Base-by-base conservation (phyloP, 2,797 vertebrate species). In the Typhlichthys eigenmanni region DNA sequence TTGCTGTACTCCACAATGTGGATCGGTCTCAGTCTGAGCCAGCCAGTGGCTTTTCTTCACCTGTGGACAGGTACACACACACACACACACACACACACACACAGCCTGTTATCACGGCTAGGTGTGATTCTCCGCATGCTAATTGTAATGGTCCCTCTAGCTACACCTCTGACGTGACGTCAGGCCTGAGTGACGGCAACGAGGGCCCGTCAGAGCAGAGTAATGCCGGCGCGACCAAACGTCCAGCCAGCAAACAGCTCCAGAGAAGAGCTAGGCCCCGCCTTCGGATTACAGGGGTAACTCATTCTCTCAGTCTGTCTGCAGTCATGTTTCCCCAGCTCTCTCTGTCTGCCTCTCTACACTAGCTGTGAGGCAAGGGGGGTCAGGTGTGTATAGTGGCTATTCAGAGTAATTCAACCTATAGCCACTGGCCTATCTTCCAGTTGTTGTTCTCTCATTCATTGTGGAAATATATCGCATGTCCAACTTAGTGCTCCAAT, bases 281-380 rank as follows among this genome's bases (percentile, higher is more conserved):
- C 47, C 90, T 95, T n/a, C 90, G 93, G 32, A 92, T 95, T 72
- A 94, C 91, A 47, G 93, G 91, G 2, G 95, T 95, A 88, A 77
- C 34, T 38, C 5, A 38, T 38, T 38, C 1, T 49, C 5, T 58
- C 19, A 60, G 16, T 50, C 13, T 62, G 16, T 17, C 7, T 38
- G 34, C 24, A 24, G 34, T 38, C 7, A 5, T 8, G 7, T 38
- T 8, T 7, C 34, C 7, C 34, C 7, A 1, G 5, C 34, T 38
- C 34, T 38, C 1, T 38, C 34, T 8, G 5, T 8, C 34, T 38
- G 24, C 24, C 24, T 24, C 24, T 24, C 3, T 24, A 24, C 24
- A 24, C 3, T 24, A 7, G 34, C 34, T 38, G 34, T 38, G 5
- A 7, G 34, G 7, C 34, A 24, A 38, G 34, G 5, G 7, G 34